These are phyloP conservation scores for Leptopilina clavipes DNA, from an alignment of 1,140 invertebrate species.

Conservation along the genomic window DNA sequence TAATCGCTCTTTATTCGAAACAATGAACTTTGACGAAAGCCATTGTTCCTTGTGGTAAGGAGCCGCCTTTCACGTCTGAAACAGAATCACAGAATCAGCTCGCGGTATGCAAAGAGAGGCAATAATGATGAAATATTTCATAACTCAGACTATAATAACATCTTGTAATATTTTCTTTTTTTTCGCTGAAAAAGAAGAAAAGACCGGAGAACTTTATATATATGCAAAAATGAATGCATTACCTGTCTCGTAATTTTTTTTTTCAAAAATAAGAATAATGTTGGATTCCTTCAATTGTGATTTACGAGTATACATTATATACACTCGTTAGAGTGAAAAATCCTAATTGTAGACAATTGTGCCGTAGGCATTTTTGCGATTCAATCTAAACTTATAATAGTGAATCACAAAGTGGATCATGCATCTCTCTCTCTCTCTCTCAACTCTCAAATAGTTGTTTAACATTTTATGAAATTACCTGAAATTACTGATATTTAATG, in stretches of 20 bases:
- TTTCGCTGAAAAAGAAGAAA: constrained; percentile 5
- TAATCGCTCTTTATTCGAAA: constrained; percentile 16
- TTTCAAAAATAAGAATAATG: background rate
- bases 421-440: background rate
- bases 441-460: background rate
- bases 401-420: constrained; percentile 14
- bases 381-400: constrained; percentile 2
- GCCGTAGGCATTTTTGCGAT: background rate
- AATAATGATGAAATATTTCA: constrained; percentile 30
- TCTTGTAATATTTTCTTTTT: background rate
- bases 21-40: constrained; percentile 34
- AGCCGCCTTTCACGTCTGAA: constrained; percentile 30
- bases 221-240: constrained; percentile 13
- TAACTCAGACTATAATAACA: constrained; percentile 8
- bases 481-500: constrained; percentile 28
- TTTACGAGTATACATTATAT: background rate
- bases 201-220: background rate
- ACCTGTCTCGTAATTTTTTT: background rate
- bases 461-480: constrained; percentile 5
- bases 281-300: background rate
- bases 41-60: constrained; percentile 1
- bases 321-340: background rate
- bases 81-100: constrained; percentile 27
- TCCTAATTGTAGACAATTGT: background rate
- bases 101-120: constrained; percentile 27